Base-by-base conservation (phyloP, 2,888 invertebrate species). In the Dryococelus australis region DNA sequence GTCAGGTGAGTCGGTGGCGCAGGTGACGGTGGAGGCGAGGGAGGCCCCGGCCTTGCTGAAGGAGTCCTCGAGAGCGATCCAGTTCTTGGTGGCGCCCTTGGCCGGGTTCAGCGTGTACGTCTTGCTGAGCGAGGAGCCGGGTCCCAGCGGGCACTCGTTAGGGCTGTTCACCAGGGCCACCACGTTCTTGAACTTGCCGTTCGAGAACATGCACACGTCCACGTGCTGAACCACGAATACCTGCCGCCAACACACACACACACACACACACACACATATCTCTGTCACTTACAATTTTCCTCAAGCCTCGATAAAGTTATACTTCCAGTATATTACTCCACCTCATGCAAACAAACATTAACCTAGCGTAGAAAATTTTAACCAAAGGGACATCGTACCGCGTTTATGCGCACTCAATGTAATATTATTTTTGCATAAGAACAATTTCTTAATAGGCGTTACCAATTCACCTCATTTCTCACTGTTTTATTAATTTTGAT, bases 191-290 rank as follows among this genome's bases (percentile, higher is more conserved):
- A 98, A 98, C 93, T 98, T 98, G 0, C 98, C 98, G 91, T 98
- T 97, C 90, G 98, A 98, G 93, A 98, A 97, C 96, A 98, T 98
- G 92, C 98, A 98, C 0, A 98, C 98, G 91, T 98, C 97, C 43
- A 98, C 98, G 92, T 97, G 97, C 91, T 98, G 98, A 4, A 98
- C 96, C 87, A 97, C 95, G 91, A 97, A 94, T 9, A 96, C 95
- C 97, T 98, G 93, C 16, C 91, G 91, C 65, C 65, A 24, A 65
- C n/a, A 65, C 65, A n/a, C 47, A 6, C 8, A 24, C 43, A 24
- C 20, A 0, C 47, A 43, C 0, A 47, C 47, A 5, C 8, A 13
- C 10, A 47, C 47, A 2, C 47, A 2, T 3, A 3, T 35, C 35
- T 3, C 35, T 1, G 35, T 35, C 35, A 35, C 35, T 4, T 4